Evolutionary conservation across 2,797 vertebrate genomes (phyloP).

Genomic region (Anisognathus igniventris): DNA sequence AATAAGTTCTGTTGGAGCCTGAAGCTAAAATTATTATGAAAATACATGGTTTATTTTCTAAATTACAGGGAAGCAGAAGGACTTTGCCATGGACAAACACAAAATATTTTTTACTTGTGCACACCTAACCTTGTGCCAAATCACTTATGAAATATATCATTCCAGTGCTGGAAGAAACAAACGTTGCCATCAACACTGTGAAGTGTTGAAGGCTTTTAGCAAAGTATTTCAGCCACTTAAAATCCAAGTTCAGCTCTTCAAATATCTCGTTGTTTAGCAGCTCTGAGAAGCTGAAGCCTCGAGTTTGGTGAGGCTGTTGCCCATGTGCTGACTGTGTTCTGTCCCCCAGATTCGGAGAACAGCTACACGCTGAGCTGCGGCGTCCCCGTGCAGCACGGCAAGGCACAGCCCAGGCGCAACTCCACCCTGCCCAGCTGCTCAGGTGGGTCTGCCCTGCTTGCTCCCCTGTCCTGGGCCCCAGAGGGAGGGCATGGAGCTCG

Average conservation of each 20-base stretch:
- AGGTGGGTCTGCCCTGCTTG: conserved; percentile 70
- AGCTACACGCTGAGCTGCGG: conserved; percentile 93
- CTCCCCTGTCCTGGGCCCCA: neutral
- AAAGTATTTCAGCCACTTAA: neutral
- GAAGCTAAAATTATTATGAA: neutral
- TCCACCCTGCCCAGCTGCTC: conserved; percentile 75
- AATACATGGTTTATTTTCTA: neutral
- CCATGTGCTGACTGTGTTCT: neutral
- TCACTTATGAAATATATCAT: neutral
- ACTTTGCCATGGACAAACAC: neutral
- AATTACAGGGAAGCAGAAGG: neutral
- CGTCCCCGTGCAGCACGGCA: conserved; percentile 79
- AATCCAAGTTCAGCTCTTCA: neutral
- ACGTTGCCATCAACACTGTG: neutral
- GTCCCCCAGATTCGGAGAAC: conserved; percentile 86
- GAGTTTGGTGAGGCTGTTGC: neutral
- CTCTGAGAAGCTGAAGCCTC: fast-evolving
- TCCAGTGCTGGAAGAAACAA: neutral
- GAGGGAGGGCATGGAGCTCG: neutral
- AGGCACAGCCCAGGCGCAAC: conserved; percentile 78
- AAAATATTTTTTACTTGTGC: neutral
- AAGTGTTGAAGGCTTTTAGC: neutral
- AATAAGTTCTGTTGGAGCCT: neutral
- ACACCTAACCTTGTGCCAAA: neutral
- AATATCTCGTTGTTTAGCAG: neutral